A percentile compares a stretch with the other conserved stretches of the same genome.
These are phyloP conservation scores for Puffinus mauretanicus DNA, from an alignment of 2,113 vertebrate genomes.

Conservation along the genomic window DNA sequence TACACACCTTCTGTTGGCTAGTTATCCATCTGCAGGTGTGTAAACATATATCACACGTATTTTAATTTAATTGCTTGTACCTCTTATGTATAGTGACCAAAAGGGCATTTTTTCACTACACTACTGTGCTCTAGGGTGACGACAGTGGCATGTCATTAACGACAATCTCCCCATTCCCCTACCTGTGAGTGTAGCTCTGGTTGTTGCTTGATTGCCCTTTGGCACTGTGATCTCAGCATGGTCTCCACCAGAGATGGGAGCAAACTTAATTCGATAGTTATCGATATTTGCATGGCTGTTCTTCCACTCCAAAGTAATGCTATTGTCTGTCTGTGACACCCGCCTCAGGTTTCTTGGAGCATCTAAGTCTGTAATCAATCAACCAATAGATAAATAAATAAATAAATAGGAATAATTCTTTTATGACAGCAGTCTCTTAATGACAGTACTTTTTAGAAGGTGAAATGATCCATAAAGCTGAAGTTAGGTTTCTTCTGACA, in stretches of 20 bases:
- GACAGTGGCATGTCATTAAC: accelerated
- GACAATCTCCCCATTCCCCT: neutral
- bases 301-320: constrained; percentile 92
- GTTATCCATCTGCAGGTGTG: neutral
- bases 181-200: constrained; percentile 89
- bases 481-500: neutral
- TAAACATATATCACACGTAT: neutral
- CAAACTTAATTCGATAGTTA: constrained; percentile 91
- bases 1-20: neutral
- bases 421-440: neutral
- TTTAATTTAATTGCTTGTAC: neutral
- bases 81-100: neutral
- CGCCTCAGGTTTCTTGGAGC: constrained; percentile 85
- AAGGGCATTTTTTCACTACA: neutral
- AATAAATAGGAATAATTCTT: neutral
- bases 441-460: neutral
- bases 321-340: constrained; percentile 87
- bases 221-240: constrained; percentile 87
- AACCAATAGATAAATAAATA: neutral
- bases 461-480: neutral
- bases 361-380: constrained; percentile 83
- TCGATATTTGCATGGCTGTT: constrained; percentile 85
- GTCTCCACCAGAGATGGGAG: constrained; percentile 91
- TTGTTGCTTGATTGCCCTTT: constrained; percentile 79
- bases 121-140: neutral